phyloP scores from a whole-genome alignment of 2,888 invertebrate species.

The Sympetrum striolatum region DNA sequence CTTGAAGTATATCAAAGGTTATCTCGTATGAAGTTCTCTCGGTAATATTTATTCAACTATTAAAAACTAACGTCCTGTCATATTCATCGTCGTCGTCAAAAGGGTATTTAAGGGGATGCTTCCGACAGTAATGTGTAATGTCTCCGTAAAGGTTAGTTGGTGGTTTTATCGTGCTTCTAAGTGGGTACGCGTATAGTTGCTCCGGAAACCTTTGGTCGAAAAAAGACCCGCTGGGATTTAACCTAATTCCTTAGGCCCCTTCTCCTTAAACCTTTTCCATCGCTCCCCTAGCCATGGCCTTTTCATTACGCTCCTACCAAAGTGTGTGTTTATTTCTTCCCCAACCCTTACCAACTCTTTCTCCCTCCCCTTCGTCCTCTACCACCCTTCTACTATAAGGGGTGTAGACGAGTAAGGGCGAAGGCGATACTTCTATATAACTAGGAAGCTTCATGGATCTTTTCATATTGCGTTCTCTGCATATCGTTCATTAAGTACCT shows the following conservation, averaged over 20 bases:
- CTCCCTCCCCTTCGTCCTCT: not conserved
- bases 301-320: conserved; percentile 28
- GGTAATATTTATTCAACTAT: too few species aligned
- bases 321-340: conserved; percentile 35
- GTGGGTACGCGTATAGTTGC: not conserved
- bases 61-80: too few species aligned
- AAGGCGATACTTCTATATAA: too few species aligned
- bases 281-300: not conserved
- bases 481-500: too few species aligned
- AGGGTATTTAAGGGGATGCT: too few species aligned
- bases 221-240: conserved; percentile 8
- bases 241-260: conserved; percentile 21
- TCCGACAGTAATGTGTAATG: not conserved
- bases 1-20: not conserved
- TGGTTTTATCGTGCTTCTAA: not conserved
- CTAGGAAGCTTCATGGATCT: too few species aligned
- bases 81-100: too few species aligned
- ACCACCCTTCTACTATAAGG: not conserved
- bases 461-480: too few species aligned
- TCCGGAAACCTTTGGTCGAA: conserved; percentile 13
- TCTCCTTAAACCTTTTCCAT: conserved; percentile 24
- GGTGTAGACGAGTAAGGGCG: too few species aligned
- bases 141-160: not conserved
- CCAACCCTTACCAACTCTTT: conserved; percentile 12
- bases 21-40: too few species aligned